Evolutionary conservation across 2,113 vertebrate genomes (phyloP).

Genomic region (Colossoma macropomum): DNA sequence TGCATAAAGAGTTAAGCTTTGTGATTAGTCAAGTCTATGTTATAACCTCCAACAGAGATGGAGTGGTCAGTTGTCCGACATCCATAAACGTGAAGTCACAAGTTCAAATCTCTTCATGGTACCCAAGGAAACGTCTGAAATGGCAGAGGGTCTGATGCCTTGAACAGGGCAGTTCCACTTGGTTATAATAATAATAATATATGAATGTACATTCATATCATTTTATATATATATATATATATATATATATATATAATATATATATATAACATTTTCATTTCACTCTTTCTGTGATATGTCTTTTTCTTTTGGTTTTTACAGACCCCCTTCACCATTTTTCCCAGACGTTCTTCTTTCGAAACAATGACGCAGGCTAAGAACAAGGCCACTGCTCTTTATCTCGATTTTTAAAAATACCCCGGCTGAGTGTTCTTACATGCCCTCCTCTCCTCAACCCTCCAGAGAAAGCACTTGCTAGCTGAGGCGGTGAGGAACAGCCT

Average conservation of each 20-base stretch:
- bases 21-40: neutral
- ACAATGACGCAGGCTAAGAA: conserved; percentile 69
- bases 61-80: neutral
- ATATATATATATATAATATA: too few relatives aligned
- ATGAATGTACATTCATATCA: neutral
- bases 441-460: conserved; percentile 37
- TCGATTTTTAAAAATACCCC: conserved; percentile 67
- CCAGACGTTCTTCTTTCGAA: conserved; percentile 72
- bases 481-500: neutral
- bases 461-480: conserved; percentile 8
- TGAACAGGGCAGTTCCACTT: neutral
- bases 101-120: neutral
- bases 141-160: too few relatives aligned
- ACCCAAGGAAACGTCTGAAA: neutral
- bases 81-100: neutral
- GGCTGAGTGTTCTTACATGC: conserved; percentile 58
- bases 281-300: neutral
- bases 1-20: neutral
- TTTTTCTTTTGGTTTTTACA: conserved; percentile 51
- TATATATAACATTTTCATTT: neutral
- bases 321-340: conserved; percentile 64
- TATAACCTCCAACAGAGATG: neutral
- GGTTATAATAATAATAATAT: neutral
- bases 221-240: too few relatives aligned
- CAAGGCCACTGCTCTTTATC: conserved; percentile 53